phyloP scores from a whole-genome alignment of 2,113 vertebrate genomes.

The Petrocephalus zakoni region DNA sequence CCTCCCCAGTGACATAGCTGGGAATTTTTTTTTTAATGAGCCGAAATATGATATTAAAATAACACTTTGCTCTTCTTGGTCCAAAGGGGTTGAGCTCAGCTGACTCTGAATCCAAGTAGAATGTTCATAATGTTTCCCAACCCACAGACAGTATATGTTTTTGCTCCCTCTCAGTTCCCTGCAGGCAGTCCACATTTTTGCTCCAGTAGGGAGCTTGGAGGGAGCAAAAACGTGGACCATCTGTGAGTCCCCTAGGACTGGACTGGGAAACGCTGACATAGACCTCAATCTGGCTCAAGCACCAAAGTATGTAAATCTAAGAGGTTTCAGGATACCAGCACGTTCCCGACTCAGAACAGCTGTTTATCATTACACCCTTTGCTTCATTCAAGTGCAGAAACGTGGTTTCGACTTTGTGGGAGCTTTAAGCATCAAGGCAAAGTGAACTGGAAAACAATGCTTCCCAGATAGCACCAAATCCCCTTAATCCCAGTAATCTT shows the following conservation, averaged over 20 bases:
- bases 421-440: not conserved
- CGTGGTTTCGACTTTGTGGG: not conserved
- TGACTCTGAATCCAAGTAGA: not conserved
- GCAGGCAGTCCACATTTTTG: not conserved
- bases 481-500: constrained; percentile 11
- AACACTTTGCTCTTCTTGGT: not conserved
- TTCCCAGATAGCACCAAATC: constrained; percentile 4
- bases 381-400: not conserved
- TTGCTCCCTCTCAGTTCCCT: not conserved
- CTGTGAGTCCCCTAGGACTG: not conserved
- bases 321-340: not conserved
- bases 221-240: not conserved
- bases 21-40: not conserved
- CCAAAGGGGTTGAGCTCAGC: not conserved
- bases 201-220: not conserved
- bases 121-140: not conserved
- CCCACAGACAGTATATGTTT: not conserved
- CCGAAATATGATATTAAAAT: not conserved
- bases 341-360: not conserved
- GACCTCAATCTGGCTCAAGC: not conserved
- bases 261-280: not conserved
- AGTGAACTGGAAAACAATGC: not conserved
- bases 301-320: not conserved
- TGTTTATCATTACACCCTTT: not conserved
- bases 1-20: not conserved